Evolutionary conservation across 2,797 vertebrate species (phyloP).

Genomic region (Hippoglossus hippoglossus): DNA sequence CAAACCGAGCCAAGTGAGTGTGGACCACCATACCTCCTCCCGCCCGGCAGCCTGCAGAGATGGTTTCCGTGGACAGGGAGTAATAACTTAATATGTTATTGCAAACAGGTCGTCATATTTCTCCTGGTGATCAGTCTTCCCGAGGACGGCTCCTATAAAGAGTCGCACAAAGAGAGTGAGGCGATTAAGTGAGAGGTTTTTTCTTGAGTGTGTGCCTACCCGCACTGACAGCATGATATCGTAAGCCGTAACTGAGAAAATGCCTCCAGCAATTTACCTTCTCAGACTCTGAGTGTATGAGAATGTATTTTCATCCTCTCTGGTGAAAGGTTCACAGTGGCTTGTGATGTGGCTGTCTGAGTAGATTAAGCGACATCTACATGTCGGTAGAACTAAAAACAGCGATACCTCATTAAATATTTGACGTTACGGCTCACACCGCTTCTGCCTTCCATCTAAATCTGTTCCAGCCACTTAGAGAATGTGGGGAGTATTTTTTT

Average conservation of each 20-base stretch:
- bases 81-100: constrained; percentile 60
- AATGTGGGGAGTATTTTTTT: constrained; percentile 20
- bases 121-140: constrained; percentile 51
- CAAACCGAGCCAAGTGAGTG: constrained; percentile 3
- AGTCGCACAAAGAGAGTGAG: constrained; percentile 40
- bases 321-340: constrained; percentile 52
- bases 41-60: constrained; percentile 34
- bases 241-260: constrained; percentile 59
- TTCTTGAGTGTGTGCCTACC: constrained; percentile 59
- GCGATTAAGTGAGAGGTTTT: constrained; percentile 62
- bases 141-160: constrained; percentile 41
- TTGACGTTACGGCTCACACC: constrained; percentile 22
- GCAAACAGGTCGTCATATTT: constrained; percentile 61
- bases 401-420: constrained; percentile 45
- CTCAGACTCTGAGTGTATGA: constrained; percentile 15
- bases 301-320: constrained; percentile 56
- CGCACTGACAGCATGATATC: constrained; percentile 70
- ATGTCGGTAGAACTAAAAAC: constrained; percentile 44
- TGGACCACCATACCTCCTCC: constrained; percentile 6
- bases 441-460: constrained; percentile 29
- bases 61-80: constrained; percentile 41
- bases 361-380: constrained; percentile 40
- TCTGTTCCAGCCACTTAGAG: constrained; percentile 35
- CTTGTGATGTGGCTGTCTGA: constrained; percentile 45
- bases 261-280: constrained; percentile 58